phyloP scores from a whole-genome alignment of 2,888 invertebrate genomes.

The Napeogenes inachia region DNA sequence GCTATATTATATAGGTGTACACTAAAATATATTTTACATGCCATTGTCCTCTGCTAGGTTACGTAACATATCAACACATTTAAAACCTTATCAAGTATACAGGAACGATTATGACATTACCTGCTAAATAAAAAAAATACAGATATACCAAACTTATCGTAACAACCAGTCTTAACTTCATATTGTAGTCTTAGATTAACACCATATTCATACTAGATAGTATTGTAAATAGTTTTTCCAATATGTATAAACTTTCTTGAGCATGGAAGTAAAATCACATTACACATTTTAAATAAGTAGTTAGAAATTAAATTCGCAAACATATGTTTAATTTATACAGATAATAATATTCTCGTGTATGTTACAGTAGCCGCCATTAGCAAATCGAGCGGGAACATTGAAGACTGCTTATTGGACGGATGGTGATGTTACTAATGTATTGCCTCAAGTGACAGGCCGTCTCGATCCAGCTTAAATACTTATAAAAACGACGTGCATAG shows the following conservation, averaged over 20 bases:
- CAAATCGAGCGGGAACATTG: slow-evolving; percentile 56
- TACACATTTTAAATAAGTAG: no score
- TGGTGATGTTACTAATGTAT: slow-evolving; percentile 28
- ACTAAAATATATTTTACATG: background rate
- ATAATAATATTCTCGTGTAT: slow-evolving; percentile 10
- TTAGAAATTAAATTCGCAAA: background rate
- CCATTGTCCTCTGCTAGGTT: background rate
- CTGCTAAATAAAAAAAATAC: background rate
- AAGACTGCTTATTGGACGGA: slow-evolving; percentile 50
- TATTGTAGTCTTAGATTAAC: background rate
- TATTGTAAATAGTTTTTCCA: slow-evolving; percentile 3
- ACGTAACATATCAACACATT: slow-evolving; percentile 1
- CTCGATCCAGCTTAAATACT: slow-evolving; percentile 38
- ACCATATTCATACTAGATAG: background rate
- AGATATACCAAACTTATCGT: background rate
- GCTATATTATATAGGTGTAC: slow-evolving; percentile 8
- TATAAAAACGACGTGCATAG: slow-evolving; percentile 39
- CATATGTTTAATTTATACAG: background rate
- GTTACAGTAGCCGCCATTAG: slow-evolving; percentile 72
- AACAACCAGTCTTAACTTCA: background rate
- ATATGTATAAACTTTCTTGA: background rate
- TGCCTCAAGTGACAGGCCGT: slow-evolving; percentile 26
- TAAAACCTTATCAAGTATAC: background rate
- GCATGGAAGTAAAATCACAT: background rate
- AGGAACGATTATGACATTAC: background rate